A percentile compares a stretch with the other conserved stretches of the same genome.
These are phyloP conservation scores for Ceuthmochares aereus DNA, from an alignment of 2,113 vertebrate genomes.

Conservation along the genomic window DNA sequence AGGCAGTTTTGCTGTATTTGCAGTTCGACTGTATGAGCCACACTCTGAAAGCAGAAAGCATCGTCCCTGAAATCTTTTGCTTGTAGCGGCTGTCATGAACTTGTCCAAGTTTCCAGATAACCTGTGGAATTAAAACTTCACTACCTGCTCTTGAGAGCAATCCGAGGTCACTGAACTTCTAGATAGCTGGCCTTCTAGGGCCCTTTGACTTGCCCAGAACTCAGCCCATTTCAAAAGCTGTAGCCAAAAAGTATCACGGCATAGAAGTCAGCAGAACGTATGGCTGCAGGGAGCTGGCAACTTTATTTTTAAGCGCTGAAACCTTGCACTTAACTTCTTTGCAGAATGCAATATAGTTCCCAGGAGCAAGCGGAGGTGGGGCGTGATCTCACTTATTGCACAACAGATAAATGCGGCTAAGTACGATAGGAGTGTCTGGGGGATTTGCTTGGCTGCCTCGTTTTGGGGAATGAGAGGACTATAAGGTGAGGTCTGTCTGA, in stretches of 20 bases:
- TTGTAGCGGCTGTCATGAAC: not conserved
- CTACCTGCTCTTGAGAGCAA: not conserved
- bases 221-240: not conserved
- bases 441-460: not conserved
- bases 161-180: not conserved
- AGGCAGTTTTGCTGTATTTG: not conserved
- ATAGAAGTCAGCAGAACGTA: not conserved
- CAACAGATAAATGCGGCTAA: not conserved
- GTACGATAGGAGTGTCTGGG: rapidly evolving
- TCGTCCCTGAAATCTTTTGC: not conserved
- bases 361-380: not conserved
- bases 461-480: not conserved
- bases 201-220: not conserved
- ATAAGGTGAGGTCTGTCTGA: not conserved
- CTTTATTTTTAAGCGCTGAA: constrained; percentile 19
- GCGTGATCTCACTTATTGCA: not conserved
- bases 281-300: not conserved
- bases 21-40: not conserved
- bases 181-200: not conserved
- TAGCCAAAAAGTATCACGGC: not conserved
- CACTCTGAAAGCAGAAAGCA: not conserved
- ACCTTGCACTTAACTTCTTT: not conserved
- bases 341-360: not conserved
- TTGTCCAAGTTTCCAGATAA: not conserved
- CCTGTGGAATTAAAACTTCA: not conserved